Evolutionary conservation across 2,797 vertebrate genomes (phyloP), one percentile per base, ranked within the genome.

Genomic region (Spea hammondii): DNA sequence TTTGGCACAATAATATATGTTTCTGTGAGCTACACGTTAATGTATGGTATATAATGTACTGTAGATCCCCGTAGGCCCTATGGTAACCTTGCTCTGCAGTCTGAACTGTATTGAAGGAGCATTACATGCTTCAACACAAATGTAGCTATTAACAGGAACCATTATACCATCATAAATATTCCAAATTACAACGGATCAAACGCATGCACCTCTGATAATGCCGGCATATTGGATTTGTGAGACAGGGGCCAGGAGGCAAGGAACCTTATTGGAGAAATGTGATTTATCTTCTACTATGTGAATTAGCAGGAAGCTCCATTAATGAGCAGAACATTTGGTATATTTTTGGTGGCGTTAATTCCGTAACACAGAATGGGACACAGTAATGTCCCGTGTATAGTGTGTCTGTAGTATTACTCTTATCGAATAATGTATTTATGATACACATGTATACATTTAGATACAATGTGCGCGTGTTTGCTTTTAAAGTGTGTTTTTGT

Each of bases 121-220:
- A 55, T 72, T 45, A 5, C 46, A 44, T 67, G 70, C 59, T 51
- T 45, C 53, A 47, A 51, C 53, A 68, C 49, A 74, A 65, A 50
- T 47, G 49, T 65, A 45, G 62, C 70, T 66, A 78, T 78, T 71
- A 78, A 46, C 70, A 59, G 70, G 77, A 73, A 73, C 77, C 70
- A 79, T 79, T 79, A 73, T 51, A 50, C 62, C 44, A 8, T 65
- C 70, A 79, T 79, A 79, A 79, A 79, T 79, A 79, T 67, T 79
- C 70, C 53, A 72, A 73, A 79, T 73, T 67, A 79, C 72, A 79
- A 64, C 53, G 59, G 76, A 67, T 48, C 9, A 53, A 66, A 44
- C 59, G 51, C 64, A 46, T 67, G 73, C 70, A 67, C 54, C 77
- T 67, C 60, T 67, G 10, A 70, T 48, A 50, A 64, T 13, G 53